A percentile compares a stretch with the other conserved stretches of the same genome.
These are phyloP conservation scores for Nomada goodeniana DNA, from an alignment of 2,888 invertebrate genomes.

Conservation along the genomic window DNA sequence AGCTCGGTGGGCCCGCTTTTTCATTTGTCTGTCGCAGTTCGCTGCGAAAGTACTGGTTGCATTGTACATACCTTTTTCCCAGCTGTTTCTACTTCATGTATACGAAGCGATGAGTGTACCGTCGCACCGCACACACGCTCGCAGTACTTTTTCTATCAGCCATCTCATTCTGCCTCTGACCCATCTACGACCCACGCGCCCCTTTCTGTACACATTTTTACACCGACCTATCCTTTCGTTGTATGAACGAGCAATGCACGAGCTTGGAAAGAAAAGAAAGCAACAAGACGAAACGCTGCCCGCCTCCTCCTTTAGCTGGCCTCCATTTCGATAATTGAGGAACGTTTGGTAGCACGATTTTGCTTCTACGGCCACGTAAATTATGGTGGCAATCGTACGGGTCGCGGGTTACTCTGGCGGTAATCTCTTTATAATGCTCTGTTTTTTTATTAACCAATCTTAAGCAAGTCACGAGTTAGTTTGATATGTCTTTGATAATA, in stretches of 20 bases:
- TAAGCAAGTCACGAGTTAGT: not conserved
- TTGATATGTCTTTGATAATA: not conserved
- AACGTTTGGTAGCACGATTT: conserved; percentile 38
- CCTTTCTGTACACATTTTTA: conserved; percentile 62
- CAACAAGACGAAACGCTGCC: conserved; percentile 42
- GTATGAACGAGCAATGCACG: conserved; percentile 35
- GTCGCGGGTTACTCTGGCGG: conserved; percentile 3
- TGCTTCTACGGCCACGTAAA: conserved; percentile 27
- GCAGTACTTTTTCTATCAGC: conserved; percentile 60
- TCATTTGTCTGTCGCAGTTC: conserved; percentile 46
- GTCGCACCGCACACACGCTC: conserved; percentile 16
- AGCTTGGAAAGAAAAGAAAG: conserved; percentile 39
- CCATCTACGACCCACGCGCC: conserved; percentile 60
- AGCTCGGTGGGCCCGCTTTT: conserved; percentile 49
- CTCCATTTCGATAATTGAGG: conserved; percentile 65
- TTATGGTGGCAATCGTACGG: conserved; percentile 39
- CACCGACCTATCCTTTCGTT: conserved; percentile 58
- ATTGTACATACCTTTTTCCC: conserved; percentile 51
- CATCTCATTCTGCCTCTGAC: conserved; percentile 65
- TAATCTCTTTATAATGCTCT: conserved; percentile 16
- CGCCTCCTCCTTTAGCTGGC: conserved; percentile 52
- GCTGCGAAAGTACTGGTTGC: conserved; percentile 35
- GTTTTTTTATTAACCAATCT: not conserved
- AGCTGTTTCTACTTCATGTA: conserved; percentile 37
- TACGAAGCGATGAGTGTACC: conserved; percentile 3